Base-by-base conservation (phyloP, 2,113 vertebrate species). In the Bettongia penicillata region DNA sequence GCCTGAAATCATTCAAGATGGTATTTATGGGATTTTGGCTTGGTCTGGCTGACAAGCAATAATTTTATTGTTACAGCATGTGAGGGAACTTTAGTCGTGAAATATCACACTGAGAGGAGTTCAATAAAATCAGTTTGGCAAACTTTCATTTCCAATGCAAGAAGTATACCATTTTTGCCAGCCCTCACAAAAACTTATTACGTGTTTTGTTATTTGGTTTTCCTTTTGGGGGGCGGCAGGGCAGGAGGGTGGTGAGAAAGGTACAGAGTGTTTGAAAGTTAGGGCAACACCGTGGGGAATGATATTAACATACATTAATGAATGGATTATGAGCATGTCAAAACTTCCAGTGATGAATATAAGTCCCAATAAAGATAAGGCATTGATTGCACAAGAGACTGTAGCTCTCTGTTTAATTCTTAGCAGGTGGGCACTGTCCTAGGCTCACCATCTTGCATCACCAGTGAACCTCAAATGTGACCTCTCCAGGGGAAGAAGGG, bases 361-460 rank as follows among this genome's bases (percentile, higher is more conserved):
- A 96, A 94, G 92, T 57, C 89, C 91, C 94, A 94, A 98, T 97
- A 97, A 97, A 96, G 94, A 92, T 89, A 10, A 96, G 94, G 95
- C 96, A 97, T 51, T 97, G 97, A 97, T 95, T 98, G 95, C 93
- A 92, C 95, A 95, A 92, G 93, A 98, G 95, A 98, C 97, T 97
- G 90, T 95, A 97, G 96, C 93, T 94, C 93, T 98, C 97, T 98
- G 95, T 98, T 98, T 98, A 98, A 98, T 98, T 96, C 98, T 96
- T 98, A 98, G 97, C 97, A 98, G 98, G 98, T 98, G 98, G 98
- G 97, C 97, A 95, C 61, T 84, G 95, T 90, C 94, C 95, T 93
- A 92, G 91, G 97, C 97, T 98, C 97, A 98, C 97, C 97, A 98
- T 98, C 97, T 98, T 98, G 95, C 96, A 97, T 95, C 96, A 96